Evolutionary conservation across 2,888 invertebrate species (phyloP), one percentile per base, ranked within the genome.

Genomic region (Andricus quercusramuli): DNA sequence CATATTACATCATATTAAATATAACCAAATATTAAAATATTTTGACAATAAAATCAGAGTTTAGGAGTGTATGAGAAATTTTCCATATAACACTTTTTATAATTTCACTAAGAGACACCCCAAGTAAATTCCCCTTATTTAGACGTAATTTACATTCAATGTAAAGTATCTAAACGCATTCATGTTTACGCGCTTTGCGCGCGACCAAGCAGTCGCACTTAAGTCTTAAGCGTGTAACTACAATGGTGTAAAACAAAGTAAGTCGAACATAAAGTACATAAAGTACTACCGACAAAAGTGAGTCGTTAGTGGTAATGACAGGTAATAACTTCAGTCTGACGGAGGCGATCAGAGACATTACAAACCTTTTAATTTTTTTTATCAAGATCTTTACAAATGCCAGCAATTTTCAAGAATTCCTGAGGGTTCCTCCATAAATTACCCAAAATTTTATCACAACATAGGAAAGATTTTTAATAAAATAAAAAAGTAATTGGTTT

Each of bases 131-230:
- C 70, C 70, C 51, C 70, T 70, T 20, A 70, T 70, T 70, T 70
- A 70, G 51, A 20, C 70, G 51, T 11, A 51, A 70, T 70, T 70
- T 70, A 29, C 47, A 70, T 70, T 70, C 51, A 70, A 70, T 70
- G 51, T 70, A 51, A 51, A 51, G 29, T 70, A n/a, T 47, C 32
- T 56, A 47, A 20, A 70, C n/a, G 70, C 20, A 70, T 47, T 47
- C 25, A 32, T 56, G n/a, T 56, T 25, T 70, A n/a, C 20, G 20
- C 47, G 47, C 44, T 25, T 70, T 47, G 47, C 68, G 68, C 9
- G 20, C 68, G 47, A 29, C 68, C 29, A 70, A 47, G 47, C 68
- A 47, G 44, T 70, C 20, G 44, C 47, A 47, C 68, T 68, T 68
- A 68, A 68, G 51, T 25, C n/a, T 68, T 25, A 29, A 22, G 66